These are phyloP conservation scores for Pipistrellus pipistrellus DNA, from an alignment of 2,797 vertebrate genomes.

Conservation along the genomic window DNA sequence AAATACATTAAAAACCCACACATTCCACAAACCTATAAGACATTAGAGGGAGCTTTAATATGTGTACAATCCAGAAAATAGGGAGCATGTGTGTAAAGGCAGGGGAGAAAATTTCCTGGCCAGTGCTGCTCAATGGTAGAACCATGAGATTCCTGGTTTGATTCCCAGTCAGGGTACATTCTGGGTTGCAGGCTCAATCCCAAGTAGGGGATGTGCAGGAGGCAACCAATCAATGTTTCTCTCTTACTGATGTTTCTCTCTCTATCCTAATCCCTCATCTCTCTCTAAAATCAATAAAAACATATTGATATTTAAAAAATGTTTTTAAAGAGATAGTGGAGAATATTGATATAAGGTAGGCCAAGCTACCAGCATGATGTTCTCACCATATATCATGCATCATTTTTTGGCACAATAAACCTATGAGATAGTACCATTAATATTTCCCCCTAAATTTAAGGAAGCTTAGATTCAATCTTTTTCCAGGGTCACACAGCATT, in stretches of 20 bases:
- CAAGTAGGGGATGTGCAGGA: too few species aligned
- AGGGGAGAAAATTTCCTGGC: not conserved
- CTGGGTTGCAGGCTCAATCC: too few species aligned
- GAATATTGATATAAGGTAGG: not conserved
- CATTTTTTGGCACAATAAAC: not conserved
- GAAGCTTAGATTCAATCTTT: not conserved
- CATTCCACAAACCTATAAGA: not conserved
- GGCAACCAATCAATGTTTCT: too few species aligned
- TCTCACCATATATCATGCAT: not conserved
- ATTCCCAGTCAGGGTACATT: too few species aligned
- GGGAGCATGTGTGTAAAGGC: not conserved
- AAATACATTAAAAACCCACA: not conserved
- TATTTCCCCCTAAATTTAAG: not conserved
- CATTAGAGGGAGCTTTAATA: not conserved
- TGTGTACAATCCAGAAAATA: not conserved
- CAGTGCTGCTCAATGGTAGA: too few species aligned
- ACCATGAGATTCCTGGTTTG: too few species aligned
- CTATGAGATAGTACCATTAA: not conserved
- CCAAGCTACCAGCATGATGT: not conserved
- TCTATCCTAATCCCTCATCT: too few species aligned
- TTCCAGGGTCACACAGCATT: not conserved
- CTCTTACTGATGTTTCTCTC: too few species aligned
- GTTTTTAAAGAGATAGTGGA: not conserved
- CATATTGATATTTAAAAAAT: too few species aligned
- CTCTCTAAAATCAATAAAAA: too few species aligned